phyloP scores from a whole-genome alignment of 64 coral and sea anemone genomes.

The Acropora tenuis region DNA sequence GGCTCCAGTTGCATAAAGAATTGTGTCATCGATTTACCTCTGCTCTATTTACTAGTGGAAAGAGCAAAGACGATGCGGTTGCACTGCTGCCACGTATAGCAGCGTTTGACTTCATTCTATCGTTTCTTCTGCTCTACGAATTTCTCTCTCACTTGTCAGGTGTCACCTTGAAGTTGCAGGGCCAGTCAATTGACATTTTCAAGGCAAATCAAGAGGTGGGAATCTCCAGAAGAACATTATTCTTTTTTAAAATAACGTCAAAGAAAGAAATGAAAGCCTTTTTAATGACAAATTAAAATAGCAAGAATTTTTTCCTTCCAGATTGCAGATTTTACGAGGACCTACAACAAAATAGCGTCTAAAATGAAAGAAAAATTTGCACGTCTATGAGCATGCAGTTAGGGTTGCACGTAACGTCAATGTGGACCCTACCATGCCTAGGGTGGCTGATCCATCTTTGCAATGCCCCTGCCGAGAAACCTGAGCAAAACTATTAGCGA shows the following conservation, averaged over 20 bases:
- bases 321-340: conserved; percentile 65
- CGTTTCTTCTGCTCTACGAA: conserved; percentile 75
- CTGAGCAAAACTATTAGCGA: conserved; percentile 47
- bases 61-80: conserved; percentile 73
- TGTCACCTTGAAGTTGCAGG: conserved; percentile 69
- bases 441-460: conserved; percentile 45
- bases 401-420: conserved; percentile 58
- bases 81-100: conserved; percentile 67
- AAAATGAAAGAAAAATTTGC: conserved; percentile 68
- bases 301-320: conserved; percentile 39
- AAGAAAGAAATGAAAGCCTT: conserved; percentile 1
- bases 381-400: conserved; percentile 70
- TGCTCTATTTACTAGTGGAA: conserved; percentile 2
- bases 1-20: background rate
- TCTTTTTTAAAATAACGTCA: conserved; percentile 24
- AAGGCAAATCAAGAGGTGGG: conserved; percentile 68
- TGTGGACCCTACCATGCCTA: conserved; percentile 56
- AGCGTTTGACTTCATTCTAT: conserved; percentile 72
- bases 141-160: conserved; percentile 74
- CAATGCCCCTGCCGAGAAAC: conserved; percentile 47
- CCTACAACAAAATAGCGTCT: conserved; percentile 57
- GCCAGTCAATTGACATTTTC: conserved; percentile 65
- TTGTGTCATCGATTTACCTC: too few species aligned
- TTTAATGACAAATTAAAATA: conserved; percentile 7
- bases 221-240: conserved; percentile 28